Conservation (phyloP, 2,888 invertebrate species). For the Leucophenga maculata region DNA sequence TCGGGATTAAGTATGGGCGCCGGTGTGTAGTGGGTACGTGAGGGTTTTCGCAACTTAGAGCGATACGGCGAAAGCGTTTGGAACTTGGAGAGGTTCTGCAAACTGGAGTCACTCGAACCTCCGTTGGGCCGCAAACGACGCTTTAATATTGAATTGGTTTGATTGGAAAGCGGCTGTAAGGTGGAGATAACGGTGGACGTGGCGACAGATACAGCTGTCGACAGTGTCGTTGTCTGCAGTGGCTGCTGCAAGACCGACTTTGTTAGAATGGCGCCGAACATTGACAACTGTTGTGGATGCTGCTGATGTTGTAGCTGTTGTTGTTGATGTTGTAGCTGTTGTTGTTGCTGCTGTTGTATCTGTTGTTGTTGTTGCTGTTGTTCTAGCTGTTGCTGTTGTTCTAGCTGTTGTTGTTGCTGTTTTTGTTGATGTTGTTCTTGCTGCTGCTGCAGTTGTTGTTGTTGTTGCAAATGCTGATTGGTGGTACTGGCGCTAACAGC, state of each 20-base stretch:
- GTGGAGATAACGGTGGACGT: constrained; percentile 45
- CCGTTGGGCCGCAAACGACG: constrained; percentile 63
- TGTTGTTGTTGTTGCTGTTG: constrained; percentile 58
- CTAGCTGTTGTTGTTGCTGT: constrained; percentile 74
- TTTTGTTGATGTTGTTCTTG: constrained; percentile 72
- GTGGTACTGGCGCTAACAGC: constrained; percentile 39
- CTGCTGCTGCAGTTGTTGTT: constrained; percentile 73
- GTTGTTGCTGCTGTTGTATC: constrained; percentile 72
- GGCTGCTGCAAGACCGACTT: constrained; percentile 55
- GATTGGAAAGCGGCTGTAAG: constrained; percentile 64
- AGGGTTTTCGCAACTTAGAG: constrained; percentile 71
- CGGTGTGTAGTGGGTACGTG: constrained; percentile 83
- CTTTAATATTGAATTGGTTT: constrained; percentile 70
- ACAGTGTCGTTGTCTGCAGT: neutral
- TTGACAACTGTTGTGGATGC: constrained; percentile 35
- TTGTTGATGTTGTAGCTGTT: constrained; percentile 73
- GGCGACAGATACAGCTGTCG: constrained; percentile 5
- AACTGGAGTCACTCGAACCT: constrained; percentile 49
- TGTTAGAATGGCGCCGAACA: constrained; percentile 67
- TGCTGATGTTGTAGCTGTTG: too few species aligned
- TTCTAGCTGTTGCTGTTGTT: constrained; percentile 72
- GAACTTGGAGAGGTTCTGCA: constrained; percentile 63
- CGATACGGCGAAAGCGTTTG: constrained; percentile 67
- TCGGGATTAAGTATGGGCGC: constrained; percentile 95
- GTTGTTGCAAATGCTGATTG: constrained; percentile 49